phyloP scores from a whole-genome alignment of 2,888 invertebrate species.

The Anoplius nigerrimus region DNA sequence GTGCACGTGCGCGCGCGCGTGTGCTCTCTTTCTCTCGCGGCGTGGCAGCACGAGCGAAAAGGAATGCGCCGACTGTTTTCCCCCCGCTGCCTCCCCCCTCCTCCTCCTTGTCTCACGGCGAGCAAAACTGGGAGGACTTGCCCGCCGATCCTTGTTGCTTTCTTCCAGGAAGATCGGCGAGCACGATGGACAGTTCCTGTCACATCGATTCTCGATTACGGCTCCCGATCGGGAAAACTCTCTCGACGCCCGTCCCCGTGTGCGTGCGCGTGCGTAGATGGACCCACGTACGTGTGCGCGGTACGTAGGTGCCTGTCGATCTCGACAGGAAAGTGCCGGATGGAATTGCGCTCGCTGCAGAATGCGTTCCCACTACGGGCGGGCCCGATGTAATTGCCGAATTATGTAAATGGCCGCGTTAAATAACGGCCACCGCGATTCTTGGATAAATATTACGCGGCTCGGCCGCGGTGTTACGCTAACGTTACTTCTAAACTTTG shows the following conservation, averaged over 20 bases:
- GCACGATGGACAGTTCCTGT: slow-evolving; percentile 19
- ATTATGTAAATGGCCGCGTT: no score
- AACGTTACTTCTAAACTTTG: no score
- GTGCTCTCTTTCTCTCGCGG: slow-evolving; percentile 9
- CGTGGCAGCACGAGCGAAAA: slow-evolving; percentile 15
- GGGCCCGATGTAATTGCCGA: neutral
- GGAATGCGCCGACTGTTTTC: slow-evolving; percentile 37
- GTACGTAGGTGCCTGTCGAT: no score
- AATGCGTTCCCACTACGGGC: neutral
- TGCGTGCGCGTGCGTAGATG: neutral
- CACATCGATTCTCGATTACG: slow-evolving; percentile 14
- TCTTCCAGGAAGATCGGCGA: slow-evolving; percentile 24
- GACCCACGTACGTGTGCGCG: no score
- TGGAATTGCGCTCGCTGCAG: no score
- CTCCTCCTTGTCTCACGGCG: slow-evolving; percentile 9
- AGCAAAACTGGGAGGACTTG: neutral
- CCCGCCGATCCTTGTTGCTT: slow-evolving; percentile 20
- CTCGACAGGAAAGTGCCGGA: no score
- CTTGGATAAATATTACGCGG: no score
- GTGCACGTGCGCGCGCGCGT: slow-evolving; percentile 42
- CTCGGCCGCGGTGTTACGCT: no score
- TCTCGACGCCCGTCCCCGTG: slow-evolving; percentile 3
- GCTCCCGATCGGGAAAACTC: slow-evolving; percentile 18
- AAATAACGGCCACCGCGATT: no score
- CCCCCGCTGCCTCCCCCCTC: slow-evolving; percentile 19